These are phyloP conservation scores for Amorpha juglandis DNA, from an alignment of 2,888 invertebrate species.

Conservation along the genomic window DNA sequence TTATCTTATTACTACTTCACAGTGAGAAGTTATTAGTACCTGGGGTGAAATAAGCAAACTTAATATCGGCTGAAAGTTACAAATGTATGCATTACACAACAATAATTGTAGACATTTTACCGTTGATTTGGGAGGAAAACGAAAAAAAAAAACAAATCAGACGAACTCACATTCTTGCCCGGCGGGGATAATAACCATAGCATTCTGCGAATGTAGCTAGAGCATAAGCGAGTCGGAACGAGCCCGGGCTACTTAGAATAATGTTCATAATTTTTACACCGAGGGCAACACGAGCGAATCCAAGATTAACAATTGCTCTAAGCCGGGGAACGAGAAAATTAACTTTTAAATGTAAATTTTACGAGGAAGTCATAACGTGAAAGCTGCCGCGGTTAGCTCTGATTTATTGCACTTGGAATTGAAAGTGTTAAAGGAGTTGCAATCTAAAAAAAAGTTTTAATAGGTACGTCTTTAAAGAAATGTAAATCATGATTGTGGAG, in stretches of 20 bases:
- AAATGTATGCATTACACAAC: conserved; percentile 13
- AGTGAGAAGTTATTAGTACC: not conserved
- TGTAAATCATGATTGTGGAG: conserved; percentile 79
- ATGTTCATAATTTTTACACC: conserved; percentile 65
- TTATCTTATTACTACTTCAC: not conserved
- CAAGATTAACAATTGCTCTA: conserved; percentile 80
- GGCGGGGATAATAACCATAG: conserved; percentile 36
- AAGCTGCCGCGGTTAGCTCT: conserved; percentile 81
- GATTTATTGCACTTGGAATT: conserved; percentile 82
- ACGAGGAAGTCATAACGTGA: conserved; percentile 83
- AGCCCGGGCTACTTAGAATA: conserved; percentile 50
- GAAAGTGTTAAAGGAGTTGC: conserved; percentile 83
- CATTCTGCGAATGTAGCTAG: conserved; percentile 37
- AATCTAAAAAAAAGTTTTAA: conserved; percentile 84
- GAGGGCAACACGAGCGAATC: conserved; percentile 61
- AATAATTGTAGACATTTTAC: conserved; percentile 9
- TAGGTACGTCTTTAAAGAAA: conserved; percentile 82
- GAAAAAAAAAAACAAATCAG: conserved; percentile 43
- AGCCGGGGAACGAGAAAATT: conserved; percentile 77
- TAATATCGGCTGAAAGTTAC: not conserved
- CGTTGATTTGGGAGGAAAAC: conserved; percentile 23
- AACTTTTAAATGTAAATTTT: conserved; percentile 84
- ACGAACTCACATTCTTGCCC: conserved; percentile 39
- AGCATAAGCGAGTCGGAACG: conserved; percentile 34
- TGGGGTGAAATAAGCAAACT: conserved; percentile 5